These are phyloP conservation scores for Thysanoteuthis rhombus DNA, from an alignment of 2,888 invertebrate species.

Conservation along the genomic window DNA sequence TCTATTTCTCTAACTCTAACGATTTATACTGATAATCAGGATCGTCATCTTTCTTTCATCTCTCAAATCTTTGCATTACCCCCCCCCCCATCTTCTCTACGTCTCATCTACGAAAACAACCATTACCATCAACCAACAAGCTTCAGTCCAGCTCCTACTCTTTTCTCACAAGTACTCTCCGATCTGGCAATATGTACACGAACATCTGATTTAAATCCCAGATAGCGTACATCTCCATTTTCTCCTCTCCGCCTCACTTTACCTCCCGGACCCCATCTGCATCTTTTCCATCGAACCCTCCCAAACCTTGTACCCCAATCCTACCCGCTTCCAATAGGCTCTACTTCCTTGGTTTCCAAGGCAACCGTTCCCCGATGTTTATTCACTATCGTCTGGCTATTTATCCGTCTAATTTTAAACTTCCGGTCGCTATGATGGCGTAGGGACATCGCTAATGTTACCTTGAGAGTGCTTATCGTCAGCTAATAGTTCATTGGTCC, in stretches of 20 bases:
- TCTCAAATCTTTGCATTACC: neutral
- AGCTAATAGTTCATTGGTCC: neutral
- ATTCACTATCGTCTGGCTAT: neutral
- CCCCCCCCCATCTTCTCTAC: neutral
- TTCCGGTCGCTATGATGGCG: neutral
- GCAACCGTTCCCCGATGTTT: neutral
- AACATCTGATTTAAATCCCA: neutral
- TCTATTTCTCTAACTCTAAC: neutral
- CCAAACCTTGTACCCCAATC: neutral
- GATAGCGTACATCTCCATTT: neutral
- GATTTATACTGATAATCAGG: neutral
- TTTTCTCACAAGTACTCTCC: neutral
- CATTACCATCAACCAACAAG: neutral
- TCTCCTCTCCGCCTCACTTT: neutral
- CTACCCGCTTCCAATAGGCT: neutral
- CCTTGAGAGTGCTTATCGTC: neutral
- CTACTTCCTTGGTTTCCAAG: neutral
- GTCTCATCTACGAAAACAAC: neutral
- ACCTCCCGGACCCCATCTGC: neutral
- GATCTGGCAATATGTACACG: neutral
- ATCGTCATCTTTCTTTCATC: neutral
- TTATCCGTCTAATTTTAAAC: neutral
- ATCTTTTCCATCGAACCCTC: neutral
- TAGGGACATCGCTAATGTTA: neutral
- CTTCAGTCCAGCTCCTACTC: neutral